Evolutionary conservation across 2,113 vertebrate species (phyloP).

Genomic region (Candoia aspera): DNA sequence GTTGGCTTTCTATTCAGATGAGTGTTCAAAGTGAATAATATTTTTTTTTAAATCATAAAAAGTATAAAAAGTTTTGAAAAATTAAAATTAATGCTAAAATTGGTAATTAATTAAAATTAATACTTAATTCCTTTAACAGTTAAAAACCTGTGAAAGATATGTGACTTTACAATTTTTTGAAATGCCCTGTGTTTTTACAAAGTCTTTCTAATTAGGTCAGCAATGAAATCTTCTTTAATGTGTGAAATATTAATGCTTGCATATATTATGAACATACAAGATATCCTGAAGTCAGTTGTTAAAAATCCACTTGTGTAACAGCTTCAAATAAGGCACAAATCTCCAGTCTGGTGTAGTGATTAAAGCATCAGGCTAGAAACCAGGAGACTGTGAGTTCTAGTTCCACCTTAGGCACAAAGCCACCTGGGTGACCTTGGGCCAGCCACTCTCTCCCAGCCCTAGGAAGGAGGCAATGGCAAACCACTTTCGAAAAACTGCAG

Average conservation of each 20-base stretch:
- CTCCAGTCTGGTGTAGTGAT: too few species aligned
- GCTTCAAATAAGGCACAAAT: slow-evolving; percentile 2
- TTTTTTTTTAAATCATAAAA: background rate
- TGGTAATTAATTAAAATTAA: background rate
- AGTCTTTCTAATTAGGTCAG: slow-evolving; percentile 14
- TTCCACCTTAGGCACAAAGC: too few species aligned
- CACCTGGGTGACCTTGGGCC: too few species aligned
- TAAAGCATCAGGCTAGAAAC: too few species aligned
- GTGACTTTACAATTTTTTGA: background rate
- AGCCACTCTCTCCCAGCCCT: too few species aligned
- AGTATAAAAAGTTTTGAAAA: background rate
- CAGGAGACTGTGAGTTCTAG: too few species aligned
- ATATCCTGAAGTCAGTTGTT: background rate
- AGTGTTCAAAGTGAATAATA: background rate
- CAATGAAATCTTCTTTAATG: slow-evolving; percentile 9
- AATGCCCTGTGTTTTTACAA: background rate
- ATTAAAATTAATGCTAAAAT: background rate
- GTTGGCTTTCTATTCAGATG: background rate
- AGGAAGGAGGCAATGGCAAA: too few species aligned
- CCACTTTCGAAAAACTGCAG: too few species aligned
- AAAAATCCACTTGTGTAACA: background rate
- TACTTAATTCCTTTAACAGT: background rate
- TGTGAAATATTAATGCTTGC: slow-evolving; percentile 16
- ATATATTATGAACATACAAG: slow-evolving; percentile 5
- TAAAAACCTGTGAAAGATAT: background rate